Base-by-base conservation (phyloP, 2,888 invertebrate genomes). In the Chymomyza procnemis region DNA sequence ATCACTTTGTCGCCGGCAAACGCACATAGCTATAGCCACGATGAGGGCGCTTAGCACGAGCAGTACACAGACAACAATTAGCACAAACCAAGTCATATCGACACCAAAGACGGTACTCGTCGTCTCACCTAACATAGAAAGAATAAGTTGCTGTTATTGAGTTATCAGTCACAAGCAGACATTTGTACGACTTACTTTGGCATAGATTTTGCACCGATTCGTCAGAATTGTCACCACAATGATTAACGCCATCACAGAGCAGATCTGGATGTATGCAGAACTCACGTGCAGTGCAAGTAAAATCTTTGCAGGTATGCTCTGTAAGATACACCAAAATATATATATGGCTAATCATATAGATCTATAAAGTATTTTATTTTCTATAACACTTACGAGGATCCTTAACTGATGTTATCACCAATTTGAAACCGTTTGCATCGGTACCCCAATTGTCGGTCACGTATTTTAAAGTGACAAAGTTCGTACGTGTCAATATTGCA, bases 381-480 rank as follows among this genome's bases (percentile, higher is more conserved):
- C 54, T 4, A 60, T 46, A 55, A 26, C 92, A 95, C 96, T 96
- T 92, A 97, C 97, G 96, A 89, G 96, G 95, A 93, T 97, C 97
- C 91, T 97, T 97, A 89, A 97, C 96, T 85, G 97, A 96, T 75
- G 97, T 97, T 93, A 97, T 96, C 92, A 97, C 95, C 89, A 97
- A 94, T 88, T 95, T 95, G 93, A 97, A 97, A 87, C 97, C 97
- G 92, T 97, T 97, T 87, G 95, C 94, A 91, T 96, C 96, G 73
- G 97, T 97, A 76, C 97, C 97, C 96, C 97, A 97, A 89, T 94
- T 94, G 92, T 97, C 97, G 61, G 97, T 97, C 89, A 96, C 96
- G 93, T 97, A 97, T 92, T 96, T 97, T 84, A 97, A 93, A 63
- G 97, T 97, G 89, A 97, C 96, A 92, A 96, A 97, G 93, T 97